These are phyloP conservation scores for Pheosia gnoma DNA, from an alignment of 2,888 invertebrate genomes.

Conservation along the genomic window DNA sequence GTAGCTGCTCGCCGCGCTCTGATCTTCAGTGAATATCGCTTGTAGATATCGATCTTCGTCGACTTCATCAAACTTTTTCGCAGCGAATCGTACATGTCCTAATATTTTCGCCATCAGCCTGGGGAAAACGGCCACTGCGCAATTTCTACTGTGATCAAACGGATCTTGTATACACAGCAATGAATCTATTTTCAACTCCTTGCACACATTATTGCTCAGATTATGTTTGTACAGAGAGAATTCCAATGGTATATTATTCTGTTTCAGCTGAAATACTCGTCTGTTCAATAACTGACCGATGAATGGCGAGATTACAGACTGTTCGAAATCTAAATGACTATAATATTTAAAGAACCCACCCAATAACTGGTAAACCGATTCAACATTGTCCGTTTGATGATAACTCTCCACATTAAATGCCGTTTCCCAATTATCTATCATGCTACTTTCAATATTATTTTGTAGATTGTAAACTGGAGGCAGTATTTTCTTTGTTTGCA, in stretches of 20 bases:
- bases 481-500: conserved; percentile 85
- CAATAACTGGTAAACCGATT: conserved; percentile 78
- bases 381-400: conserved; percentile 43
- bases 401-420: conserved; percentile 67
- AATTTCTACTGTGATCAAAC: conserved; percentile 83
- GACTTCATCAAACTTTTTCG: conserved; percentile 38
- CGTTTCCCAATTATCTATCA: conserved; percentile 85
- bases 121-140: conserved; percentile 53
- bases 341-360: conserved; percentile 87
- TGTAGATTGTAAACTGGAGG: conserved; percentile 83
- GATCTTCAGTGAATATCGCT: conserved; percentile 31
- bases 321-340: conserved; percentile 79
- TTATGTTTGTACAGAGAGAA: conserved; percentile 68
- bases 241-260: conserved; percentile 39
- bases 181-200: conserved; percentile 53
- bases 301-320: conserved; percentile 84
- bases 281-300: conserved; percentile 76
- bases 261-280: conserved; percentile 54
- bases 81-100: conserved; percentile 40
- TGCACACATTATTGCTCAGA: conserved; percentile 36
- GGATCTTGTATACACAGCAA: conserved; percentile 86
- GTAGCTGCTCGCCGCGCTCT: conserved; percentile 3
- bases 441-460: conserved; percentile 37
- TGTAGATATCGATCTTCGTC: conserved; percentile 34
- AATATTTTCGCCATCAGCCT: conserved; percentile 38